phyloP scores from a whole-genome alignment of 1,140 invertebrate genomes.

The Drosophila mojavensis region DNA sequence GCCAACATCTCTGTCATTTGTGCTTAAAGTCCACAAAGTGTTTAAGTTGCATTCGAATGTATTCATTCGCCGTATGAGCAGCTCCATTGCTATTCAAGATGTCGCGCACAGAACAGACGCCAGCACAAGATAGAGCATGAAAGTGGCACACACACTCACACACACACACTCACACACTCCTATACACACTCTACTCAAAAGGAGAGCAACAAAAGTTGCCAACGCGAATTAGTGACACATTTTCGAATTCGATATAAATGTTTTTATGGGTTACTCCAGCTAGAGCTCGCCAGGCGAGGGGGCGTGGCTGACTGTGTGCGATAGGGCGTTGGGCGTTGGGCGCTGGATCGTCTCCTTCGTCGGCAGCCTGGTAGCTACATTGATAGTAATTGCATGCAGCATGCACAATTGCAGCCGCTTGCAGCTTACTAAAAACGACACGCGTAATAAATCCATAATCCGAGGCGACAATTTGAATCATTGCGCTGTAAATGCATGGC shows the following conservation, averaged over 20 bases:
- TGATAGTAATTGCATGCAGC: conserved; percentile 78
- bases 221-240: conserved; percentile 78
- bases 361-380: conserved; percentile 41
- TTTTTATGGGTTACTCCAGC: conserved; percentile 33
- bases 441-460: conserved; percentile 82
- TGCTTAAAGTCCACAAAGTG: conserved; percentile 9
- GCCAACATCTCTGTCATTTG: not conserved
- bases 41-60: conserved; percentile 9
- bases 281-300: not conserved
- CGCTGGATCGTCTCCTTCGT: not conserved
- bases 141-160: conserved; percentile 16
- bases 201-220: conserved; percentile 61
- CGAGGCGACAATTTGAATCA: conserved; percentile 81
- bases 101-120: conserved; percentile 16
- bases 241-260: conserved; percentile 63
- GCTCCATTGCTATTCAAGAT: conserved; percentile 18
- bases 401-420: conserved; percentile 78
- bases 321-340: not conserved
- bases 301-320: not conserved
- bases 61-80: conserved; percentile 8
- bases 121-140: conserved; percentile 5
- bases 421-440: conserved; percentile 71
- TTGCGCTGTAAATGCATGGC: conserved; percentile 68
- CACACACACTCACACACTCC: not conserved
- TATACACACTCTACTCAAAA: not conserved